phyloP scores from a whole-genome alignment of 2,888 invertebrate genomes.

The Pterobdella sp. region DNA sequence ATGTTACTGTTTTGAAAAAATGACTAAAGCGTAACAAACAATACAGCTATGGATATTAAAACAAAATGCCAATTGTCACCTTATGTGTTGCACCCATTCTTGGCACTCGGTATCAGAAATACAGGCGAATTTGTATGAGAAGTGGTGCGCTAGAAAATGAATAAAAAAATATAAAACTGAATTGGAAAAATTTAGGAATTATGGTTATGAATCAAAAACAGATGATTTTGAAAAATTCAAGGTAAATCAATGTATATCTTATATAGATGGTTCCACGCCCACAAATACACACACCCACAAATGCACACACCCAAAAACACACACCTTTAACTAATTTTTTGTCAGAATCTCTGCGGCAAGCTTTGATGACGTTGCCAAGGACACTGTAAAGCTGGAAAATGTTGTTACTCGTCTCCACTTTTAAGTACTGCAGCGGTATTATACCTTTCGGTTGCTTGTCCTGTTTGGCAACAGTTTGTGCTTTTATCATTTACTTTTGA shows the following conservation, averaged over 20 bases:
- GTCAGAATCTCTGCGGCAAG: conserved; percentile 87
- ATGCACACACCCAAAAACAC: neutral
- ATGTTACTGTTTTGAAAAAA: too few species aligned
- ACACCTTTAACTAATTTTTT: conserved; percentile 78
- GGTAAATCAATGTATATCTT: too few species aligned
- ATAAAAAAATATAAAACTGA: too few species aligned
- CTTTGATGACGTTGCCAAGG: conserved; percentile 53
- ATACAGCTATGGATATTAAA: too few species aligned
- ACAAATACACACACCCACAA: neutral
- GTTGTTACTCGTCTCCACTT: conserved; percentile 80
- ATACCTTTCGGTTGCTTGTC: conserved; percentile 96
- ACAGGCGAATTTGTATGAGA: conserved; percentile 13
- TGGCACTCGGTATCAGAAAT: neutral
- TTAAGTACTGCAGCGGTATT: conserved; percentile 93
- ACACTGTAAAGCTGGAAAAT: conserved; percentile 76
- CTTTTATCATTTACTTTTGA: too few species aligned
- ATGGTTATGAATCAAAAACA: too few species aligned
- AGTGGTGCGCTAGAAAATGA: neutral
- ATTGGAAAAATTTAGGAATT: too few species aligned
- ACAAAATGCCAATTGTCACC: too few species aligned
- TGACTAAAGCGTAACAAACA: too few species aligned
- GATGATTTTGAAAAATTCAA: too few species aligned
- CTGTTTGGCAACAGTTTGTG: too few species aligned
- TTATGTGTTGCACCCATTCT: conserved; percentile 20
- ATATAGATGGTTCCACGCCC: too few species aligned